Base-by-base conservation (phyloP, 2,888 invertebrate species). In the Byasa hedistus region DNA sequence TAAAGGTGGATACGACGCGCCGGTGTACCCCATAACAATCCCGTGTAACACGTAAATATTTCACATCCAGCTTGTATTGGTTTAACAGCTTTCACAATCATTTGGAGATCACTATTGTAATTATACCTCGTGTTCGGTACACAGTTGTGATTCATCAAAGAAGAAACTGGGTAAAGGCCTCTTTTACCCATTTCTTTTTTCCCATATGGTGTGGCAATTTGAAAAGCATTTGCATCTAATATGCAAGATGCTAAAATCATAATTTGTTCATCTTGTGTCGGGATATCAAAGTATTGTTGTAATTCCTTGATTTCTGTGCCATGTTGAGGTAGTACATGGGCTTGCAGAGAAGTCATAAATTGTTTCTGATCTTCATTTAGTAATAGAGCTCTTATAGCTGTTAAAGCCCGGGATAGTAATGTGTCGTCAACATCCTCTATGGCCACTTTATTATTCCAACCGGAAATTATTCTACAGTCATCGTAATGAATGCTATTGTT, bases 71-170 rank as follows among this genome's bases (percentile, higher is more conserved):
- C 89, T 58, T 81, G 79, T 69, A 96, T 95, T 10, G 90, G 85
- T 66, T 91, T 89, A 0, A 93, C 87, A 1, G 95, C 94, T 76
- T 90, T 92, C 0, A 94, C 91, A 36, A 92, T 87, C 93, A 95
- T 93, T 73, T 91, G 87, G 63, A 91, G 89, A 54, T 93, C 82
- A 0, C 77, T 79, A 73, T 94, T 93, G 73, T 94, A 95, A 61
- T 91, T 91, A 73, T 94, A 93, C 60, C 93, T 91, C 0, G 94
- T 94, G 78, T 96, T 96, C 7, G 96, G 94, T 32, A 91, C 84
- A 78, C 96, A 96, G 65, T 87, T 91, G 79, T 96, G 96, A 84
- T 96, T 96, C 85, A 95, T 93, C 68, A 95, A 84, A 55, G 94
- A 93, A 2, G 94, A 92, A 66, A 95, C 88, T 24, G 95, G 95